phyloP scores from a whole-genome alignment of 2,113 vertebrate species.

The Daphoenositta chrysoptera region DNA sequence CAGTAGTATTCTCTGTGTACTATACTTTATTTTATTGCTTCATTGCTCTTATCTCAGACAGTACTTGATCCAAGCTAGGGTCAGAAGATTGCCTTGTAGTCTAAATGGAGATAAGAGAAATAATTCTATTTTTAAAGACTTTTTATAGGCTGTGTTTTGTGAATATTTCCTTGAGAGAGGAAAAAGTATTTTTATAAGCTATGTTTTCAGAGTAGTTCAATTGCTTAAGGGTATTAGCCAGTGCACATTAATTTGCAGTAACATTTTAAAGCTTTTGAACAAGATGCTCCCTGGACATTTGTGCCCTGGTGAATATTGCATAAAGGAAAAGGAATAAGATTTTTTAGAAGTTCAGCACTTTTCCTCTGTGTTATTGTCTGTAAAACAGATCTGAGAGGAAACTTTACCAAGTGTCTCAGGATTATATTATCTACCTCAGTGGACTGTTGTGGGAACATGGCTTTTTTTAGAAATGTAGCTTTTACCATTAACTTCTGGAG shows the following conservation, averaged over 20 bases:
- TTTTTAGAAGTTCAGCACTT: background rate
- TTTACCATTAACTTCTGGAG: slow-evolving; percentile 32
- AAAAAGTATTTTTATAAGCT: background rate
- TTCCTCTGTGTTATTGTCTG: background rate
- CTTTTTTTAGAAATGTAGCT: slow-evolving; percentile 55
- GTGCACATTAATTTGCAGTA: background rate
- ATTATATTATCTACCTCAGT: slow-evolving; percentile 56
- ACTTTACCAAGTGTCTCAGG: slow-evolving; percentile 43
- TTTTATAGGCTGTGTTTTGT: background rate
- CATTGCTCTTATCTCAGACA: background rate
- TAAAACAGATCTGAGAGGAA: slow-evolving; percentile 35
- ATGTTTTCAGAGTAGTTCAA: background rate
- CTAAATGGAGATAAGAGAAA: background rate
- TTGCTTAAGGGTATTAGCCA: background rate
- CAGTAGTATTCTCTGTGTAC: background rate
- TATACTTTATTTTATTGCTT: background rate
- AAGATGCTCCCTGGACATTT: background rate
- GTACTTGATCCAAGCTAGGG: background rate
- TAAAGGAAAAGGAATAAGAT: background rate
- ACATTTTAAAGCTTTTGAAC: slow-evolving; percentile 3
- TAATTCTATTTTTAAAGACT: background rate
- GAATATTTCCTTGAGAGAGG: background rate
- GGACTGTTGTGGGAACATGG: slow-evolving; percentile 48
- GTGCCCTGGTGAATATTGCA: background rate
- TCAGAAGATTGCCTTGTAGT: background rate